phyloP scores from a whole-genome alignment of 2,888 invertebrate genomes.

The Oscheius onirici region DNA sequence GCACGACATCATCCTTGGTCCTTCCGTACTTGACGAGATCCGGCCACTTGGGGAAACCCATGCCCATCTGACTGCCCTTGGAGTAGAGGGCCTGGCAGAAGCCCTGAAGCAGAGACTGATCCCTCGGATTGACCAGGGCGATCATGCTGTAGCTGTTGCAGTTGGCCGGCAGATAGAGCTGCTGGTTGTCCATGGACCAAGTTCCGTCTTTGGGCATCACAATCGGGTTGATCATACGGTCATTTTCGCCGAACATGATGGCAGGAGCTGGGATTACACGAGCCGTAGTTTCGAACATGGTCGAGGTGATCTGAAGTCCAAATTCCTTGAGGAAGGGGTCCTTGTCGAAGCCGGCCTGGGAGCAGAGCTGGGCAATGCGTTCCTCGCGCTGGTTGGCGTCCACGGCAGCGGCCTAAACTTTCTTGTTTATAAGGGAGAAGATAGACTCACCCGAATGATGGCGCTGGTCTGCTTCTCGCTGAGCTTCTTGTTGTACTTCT shows the following conservation, averaged over 20 bases:
- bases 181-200: conserved; percentile 65
- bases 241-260: conserved; percentile 62
- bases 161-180: conserved; percentile 59
- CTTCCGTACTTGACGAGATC: conserved; percentile 62
- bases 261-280: conserved; percentile 65
- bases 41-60: conserved; percentile 65
- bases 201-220: conserved; percentile 65
- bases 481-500: conserved; percentile 66
- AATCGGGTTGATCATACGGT: conserved; percentile 52
- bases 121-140: conserved; percentile 59
- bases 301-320: conserved; percentile 55
- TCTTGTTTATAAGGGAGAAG: no score
- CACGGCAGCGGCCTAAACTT: conserved; percentile 52
- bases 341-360: conserved; percentile 60
- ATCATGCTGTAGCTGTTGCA: conserved; percentile 63
- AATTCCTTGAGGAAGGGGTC: conserved; percentile 65
- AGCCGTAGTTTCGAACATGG: conserved; percentile 65
- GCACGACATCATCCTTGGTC: conserved; percentile 46
- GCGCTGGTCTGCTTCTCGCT: conserved; percentile 63
- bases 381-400: conserved; percentile 64
- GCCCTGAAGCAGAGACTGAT: conserved; percentile 54
- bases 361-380: conserved; percentile 56
- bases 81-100: conserved; percentile 58
- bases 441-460: conserved; percentile 53
- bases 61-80: conserved; percentile 62